Evolutionary conservation across 1,140 invertebrate genomes (phyloP), one percentile per base, ranked within the genome.

Genomic region (Saccostrea glomerata): DNA sequence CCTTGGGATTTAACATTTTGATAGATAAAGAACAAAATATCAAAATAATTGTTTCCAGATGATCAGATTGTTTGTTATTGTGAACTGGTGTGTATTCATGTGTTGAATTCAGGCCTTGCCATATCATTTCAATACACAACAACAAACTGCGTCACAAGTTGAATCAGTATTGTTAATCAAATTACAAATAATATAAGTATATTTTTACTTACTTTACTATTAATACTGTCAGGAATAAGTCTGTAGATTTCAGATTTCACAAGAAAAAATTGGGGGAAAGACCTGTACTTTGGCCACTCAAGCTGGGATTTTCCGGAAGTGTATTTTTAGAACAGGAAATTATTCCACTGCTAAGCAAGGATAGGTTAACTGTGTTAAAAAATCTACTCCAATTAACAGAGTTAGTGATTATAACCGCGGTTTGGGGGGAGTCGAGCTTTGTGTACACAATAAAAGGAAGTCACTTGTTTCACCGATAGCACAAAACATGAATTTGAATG

Each of bases 271-370:
- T 63, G 70, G 15, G 15, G 11, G 30, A 77, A 77, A 30, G 70
- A 30, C 15, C 25, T 36, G 30, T 36, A 77, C 70, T 77, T 9
- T 77, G 70, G 13, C 70, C 70, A 30, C 13, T 77, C 70, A 36
- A 15, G 15, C 25, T 77, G 70, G 70, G 70, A 77, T 77, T 77
- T 77, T 77, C 70, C 70, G 70, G 70, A 77, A 77, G 70, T 77
- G 13, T 77, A 77, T 77, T 77, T 77, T 77, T 12, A 77, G 70
- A 77, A 77, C 70, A 77, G 70, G 70, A 77, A 77, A 77, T 77
- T 30, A 77, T 77, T 77, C 70, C 70, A 30, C 23, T 77, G 25
- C 70, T 36, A 40, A 25, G 11, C 70, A 77, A 36, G 70, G 23
- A 77, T 77, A 77, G 70, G 70, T 36, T 77, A 77, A 63, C 5